These are phyloP conservation scores for Conistra vaccinii DNA, from an alignment of 2,888 invertebrate species.

Conservation along the genomic window DNA sequence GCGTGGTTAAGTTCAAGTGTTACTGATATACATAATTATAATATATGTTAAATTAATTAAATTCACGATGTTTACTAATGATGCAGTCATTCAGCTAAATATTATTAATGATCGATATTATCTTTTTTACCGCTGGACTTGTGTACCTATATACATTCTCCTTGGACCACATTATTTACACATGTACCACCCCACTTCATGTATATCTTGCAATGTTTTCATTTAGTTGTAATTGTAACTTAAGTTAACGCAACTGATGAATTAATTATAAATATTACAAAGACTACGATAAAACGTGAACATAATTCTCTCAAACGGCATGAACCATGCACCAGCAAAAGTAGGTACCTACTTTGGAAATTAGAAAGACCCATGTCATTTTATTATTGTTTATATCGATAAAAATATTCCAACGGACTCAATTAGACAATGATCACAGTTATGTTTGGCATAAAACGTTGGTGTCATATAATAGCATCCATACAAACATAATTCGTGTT, in stretches of 20 bases:
- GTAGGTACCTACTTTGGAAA: background rate
- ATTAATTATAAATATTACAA: background rate
- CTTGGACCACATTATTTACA: conserved; percentile 46
- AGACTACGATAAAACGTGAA: background rate
- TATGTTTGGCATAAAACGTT: background rate
- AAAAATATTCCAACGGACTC: background rate
- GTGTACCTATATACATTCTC: conserved; percentile 39
- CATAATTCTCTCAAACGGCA: background rate
- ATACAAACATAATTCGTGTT: conserved; percentile 30
- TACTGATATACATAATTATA: conserved; percentile 63
- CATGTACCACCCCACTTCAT: conserved; percentile 1
- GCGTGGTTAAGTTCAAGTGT: conserved; percentile 67
- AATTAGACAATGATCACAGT: conserved; percentile 4
- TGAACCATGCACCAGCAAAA: background rate
- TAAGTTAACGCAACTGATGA: conserved; percentile 12
- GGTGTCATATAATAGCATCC: background rate
- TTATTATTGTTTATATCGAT: background rate
- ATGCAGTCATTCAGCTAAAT: conserved; percentile 67
- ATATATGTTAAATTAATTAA: conserved; percentile 65
- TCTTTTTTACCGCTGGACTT: conserved; percentile 57
- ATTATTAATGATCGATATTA: conserved; percentile 69
- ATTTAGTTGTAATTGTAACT: conserved; percentile 4
- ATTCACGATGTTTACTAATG: conserved; percentile 80
- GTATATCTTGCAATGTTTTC: background rate
- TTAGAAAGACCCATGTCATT: background rate